These are phyloP conservation scores for Caiman crocodilus DNA, from an alignment of 2,797 vertebrate species.

Conservation along the genomic window DNA sequence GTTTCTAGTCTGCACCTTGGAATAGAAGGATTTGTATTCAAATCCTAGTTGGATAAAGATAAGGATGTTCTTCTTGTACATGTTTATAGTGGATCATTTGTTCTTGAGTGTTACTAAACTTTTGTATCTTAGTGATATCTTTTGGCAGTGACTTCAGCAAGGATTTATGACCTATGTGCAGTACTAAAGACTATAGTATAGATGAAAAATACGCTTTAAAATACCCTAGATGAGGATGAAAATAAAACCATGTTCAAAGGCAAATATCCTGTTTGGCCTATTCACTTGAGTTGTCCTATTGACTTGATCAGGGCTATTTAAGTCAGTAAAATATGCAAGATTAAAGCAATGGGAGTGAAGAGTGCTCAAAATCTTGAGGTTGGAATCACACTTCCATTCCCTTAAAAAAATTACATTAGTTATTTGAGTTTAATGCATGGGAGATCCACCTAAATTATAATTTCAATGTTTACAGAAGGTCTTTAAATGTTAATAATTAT, in stretches of 20 bases:
- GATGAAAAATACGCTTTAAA: neutral
- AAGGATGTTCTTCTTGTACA: neutral
- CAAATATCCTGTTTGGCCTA: neutral
- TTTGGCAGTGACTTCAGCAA: neutral
- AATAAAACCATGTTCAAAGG: neutral
- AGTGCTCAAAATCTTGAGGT: accelerated
- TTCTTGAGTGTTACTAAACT: neutral
- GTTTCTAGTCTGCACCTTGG: neutral
- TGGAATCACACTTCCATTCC: accelerated
- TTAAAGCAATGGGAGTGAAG: neutral
- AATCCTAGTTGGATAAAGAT: neutral
- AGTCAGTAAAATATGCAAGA: neutral
- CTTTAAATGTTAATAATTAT: neutral
- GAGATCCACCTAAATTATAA: neutral
- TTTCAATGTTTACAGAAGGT: neutral
- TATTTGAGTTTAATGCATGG: neutral
- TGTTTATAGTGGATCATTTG: neutral
- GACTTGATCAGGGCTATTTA: neutral
- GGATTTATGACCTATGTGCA: neutral
- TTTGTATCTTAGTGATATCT: neutral
- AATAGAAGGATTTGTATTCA: neutral
- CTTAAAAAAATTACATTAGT: neutral
- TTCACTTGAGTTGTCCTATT: neutral
- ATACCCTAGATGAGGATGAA: neutral
- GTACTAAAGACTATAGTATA: neutral